These are phyloP conservation scores for Elgaria multicarinata DNA, from an alignment of 2,113 vertebrate genomes.

Conservation along the genomic window DNA sequence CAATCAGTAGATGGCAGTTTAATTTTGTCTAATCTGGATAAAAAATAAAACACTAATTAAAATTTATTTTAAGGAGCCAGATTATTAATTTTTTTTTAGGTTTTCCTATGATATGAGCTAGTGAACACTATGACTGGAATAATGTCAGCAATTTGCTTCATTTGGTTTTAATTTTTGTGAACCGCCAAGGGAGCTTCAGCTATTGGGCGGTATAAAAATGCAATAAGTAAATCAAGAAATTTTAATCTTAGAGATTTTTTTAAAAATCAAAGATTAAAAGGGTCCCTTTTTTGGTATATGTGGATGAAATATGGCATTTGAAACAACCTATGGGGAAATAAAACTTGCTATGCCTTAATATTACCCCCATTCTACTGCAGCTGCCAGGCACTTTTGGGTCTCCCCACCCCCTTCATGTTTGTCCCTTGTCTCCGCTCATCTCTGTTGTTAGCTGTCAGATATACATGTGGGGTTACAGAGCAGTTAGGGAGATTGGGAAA, in stretches of 20 bases:
- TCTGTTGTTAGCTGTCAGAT: too few relatives aligned
- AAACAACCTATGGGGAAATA: background rate
- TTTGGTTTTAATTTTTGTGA: too few relatives aligned
- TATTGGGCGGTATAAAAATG: too few relatives aligned
- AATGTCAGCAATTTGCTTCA: background rate
- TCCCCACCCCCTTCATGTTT: too few relatives aligned
- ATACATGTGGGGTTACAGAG: too few relatives aligned
- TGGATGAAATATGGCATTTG: background rate
- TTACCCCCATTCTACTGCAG: background rate
- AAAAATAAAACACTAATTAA: slow-evolving; percentile 43
- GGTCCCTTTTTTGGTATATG: slow-evolving; percentile 1
- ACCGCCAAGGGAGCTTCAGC: too few relatives aligned
- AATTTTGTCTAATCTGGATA: background rate
- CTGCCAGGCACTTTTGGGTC: too few relatives aligned
- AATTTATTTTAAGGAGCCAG: slow-evolving; percentile 11
- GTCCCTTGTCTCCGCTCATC: too few relatives aligned
- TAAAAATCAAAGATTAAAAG: slow-evolving; percentile 31
- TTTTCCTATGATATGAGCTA: background rate
- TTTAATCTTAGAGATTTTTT: slow-evolving; percentile 33
- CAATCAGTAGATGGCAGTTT: background rate
- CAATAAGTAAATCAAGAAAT: too few relatives aligned
- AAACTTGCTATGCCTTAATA: background rate
- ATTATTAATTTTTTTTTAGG: background rate
- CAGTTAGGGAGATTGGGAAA: too few relatives aligned
- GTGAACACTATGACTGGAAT: slow-evolving; percentile 1